Percentiles rank a stretch among this genome's conserved stretches.
These are phyloP conservation scores for Xyrichtys novacula DNA, from an alignment of 2,797 vertebrate species.

Conservation along the genomic window DNA sequence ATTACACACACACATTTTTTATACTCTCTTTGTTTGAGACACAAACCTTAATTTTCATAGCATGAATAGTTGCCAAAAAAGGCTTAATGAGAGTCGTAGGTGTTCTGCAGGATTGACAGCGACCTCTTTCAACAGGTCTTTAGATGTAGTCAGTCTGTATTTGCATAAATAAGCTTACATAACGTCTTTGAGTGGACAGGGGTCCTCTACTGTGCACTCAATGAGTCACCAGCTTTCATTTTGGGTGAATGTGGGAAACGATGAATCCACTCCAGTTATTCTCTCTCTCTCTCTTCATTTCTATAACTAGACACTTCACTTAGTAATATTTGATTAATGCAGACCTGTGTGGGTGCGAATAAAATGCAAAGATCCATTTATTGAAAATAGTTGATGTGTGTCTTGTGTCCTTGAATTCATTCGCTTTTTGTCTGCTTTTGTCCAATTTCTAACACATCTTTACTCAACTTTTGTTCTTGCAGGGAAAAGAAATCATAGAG, in stretches of 20 bases:
- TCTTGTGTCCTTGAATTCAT: background rate
- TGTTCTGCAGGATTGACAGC: background rate
- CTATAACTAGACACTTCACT: background rate
- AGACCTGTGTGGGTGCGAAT: background rate
- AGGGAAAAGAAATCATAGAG: slow-evolving; percentile 99
- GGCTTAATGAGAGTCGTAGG: background rate
- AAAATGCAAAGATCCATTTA: background rate
- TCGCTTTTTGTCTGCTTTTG: background rate
- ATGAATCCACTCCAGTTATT: slow-evolving; percentile 5
- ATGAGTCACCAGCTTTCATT: slow-evolving; percentile 51
- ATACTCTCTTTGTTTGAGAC: background rate
- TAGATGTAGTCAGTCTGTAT: slow-evolving; percentile 24
- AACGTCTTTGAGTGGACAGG: slow-evolving; percentile 32
- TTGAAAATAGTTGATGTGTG: background rate
- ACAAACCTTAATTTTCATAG: background rate
- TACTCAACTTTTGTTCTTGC: slow-evolving; percentile 7
- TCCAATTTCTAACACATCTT: background rate
- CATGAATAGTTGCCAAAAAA: background rate
- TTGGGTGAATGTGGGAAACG: slow-evolving; percentile 4
- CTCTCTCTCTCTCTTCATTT: background rate
- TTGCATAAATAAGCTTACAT: slow-evolving; percentile 45
- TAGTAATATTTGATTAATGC: background rate
- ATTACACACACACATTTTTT: background rate
- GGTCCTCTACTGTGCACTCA: slow-evolving; percentile 14
- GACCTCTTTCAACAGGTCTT: background rate